phyloP scores from a whole-genome alignment of 2,113 vertebrate genomes.

The Tachycineta bicolor region DNA sequence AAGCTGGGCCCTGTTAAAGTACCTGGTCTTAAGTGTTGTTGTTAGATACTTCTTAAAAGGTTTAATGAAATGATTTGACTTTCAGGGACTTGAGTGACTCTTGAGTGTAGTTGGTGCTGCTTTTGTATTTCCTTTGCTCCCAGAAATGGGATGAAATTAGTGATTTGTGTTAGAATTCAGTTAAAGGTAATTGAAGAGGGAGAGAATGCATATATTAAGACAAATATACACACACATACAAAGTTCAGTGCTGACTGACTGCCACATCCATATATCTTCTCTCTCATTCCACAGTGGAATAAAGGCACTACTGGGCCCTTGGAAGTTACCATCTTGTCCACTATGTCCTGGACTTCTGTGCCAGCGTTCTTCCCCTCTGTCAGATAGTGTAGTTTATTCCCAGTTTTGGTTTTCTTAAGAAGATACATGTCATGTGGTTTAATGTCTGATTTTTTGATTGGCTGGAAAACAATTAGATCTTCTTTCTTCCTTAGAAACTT shows the following conservation, averaged over 20 bases:
- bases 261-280: neutral
- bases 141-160: neutral
- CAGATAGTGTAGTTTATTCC: neutral
- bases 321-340: neutral
- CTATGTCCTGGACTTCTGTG: neutral
- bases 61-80: neutral
- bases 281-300: neutral
- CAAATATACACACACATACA: rapidly evolving
- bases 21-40: neutral
- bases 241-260: neutral
- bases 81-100: neutral
- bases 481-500: slow-evolving; percentile 71
- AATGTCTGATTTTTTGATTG: neutral
- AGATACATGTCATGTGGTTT: neutral
- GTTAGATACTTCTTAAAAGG: neutral
- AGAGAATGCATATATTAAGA: neutral
- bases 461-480: neutral
- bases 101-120: neutral
- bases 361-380: neutral
- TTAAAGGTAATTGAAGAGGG: neutral
- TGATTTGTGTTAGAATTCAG: neutral
- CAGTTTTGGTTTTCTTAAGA: neutral
- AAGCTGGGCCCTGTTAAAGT: neutral
- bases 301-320: neutral
- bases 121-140: neutral